Evolutionary conservation across 2,113 vertebrate species (phyloP), one percentile per base, ranked within the genome.

Genomic region (Zosterops hypoxanthus): DNA sequence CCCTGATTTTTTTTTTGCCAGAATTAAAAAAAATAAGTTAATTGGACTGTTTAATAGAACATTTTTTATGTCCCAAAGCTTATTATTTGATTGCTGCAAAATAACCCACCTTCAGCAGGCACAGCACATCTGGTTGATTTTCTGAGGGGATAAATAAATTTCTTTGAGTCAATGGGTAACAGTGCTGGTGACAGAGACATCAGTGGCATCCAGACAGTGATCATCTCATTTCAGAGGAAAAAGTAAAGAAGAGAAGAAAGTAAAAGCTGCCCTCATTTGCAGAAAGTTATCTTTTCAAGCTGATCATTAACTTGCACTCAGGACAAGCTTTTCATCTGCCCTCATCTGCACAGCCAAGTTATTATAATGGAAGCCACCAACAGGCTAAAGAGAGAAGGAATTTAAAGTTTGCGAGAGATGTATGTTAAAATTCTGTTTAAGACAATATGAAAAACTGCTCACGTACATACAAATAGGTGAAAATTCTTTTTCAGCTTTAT

Each of bases 401-500:
- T 79, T 87, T 81, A 55, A 63, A 90, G 75, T 89, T 71, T 59
- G n/a, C 8, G 29, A 63, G 53, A 80, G 68, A 75, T 59, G 36
- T 55, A 52, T 90, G 81, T 90, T 85, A 59, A 95, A 96, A 96
- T 79, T 88, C 95, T 96, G 78, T 87, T 95, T 96, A 97, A 97
- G 95, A 97, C 92, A 90, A 88, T 97, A 86, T 55, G 88, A 90
- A 94, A 98, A 98, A 90, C 97, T 94, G 85, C 94, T 98, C 98
- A 98, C 94, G 93, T 98, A 95, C 93, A 84, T 97, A 96, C 85
- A 94, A 97, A 97, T 97, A 98, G 95, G 95, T 96, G 97, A 97
- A 96, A 97, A 98, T 95, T 97, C 96, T 89, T 97, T 97, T 98
- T 97, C 97, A 96, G 97, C 95, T 98, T 98, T 98, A 98, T 98